phyloP scores from a whole-genome alignment of 2,113 vertebrate genomes.

The Caretta caretta region DNA sequence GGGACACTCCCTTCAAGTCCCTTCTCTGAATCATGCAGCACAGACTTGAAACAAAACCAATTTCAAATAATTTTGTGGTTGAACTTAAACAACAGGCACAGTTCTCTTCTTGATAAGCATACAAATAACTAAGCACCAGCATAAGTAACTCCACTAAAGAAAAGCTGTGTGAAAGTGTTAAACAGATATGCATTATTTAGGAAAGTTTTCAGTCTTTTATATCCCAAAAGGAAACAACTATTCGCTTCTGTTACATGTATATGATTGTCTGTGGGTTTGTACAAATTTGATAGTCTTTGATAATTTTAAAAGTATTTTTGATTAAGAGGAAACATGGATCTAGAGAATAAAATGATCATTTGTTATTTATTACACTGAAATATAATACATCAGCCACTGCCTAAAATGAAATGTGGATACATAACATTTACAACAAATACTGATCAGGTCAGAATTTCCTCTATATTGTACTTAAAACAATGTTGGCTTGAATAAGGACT shows the following conservation, averaged over 20 bases:
- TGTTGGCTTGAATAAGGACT: background rate
- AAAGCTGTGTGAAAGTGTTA: background rate
- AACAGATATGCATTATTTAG: background rate
- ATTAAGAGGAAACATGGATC: background rate
- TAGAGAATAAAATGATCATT: background rate
- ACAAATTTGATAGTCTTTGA: background rate
- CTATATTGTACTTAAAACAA: background rate
- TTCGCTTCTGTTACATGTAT: background rate
- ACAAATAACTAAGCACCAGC: background rate
- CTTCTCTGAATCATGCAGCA: background rate
- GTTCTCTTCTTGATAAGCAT: rapidly evolving
- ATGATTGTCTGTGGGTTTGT: background rate
- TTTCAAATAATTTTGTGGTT: background rate
- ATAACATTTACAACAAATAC: background rate
- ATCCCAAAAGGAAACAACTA: background rate
- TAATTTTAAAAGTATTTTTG: background rate
- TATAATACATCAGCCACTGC: background rate
- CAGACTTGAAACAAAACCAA: background rate
- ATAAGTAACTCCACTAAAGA: background rate
- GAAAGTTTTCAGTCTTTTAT: background rate
- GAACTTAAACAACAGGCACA: background rate
- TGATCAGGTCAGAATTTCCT: background rate
- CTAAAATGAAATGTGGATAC: background rate
- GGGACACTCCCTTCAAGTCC: background rate
- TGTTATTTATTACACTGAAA: background rate